Percentiles rank a stretch among this genome's conserved stretches.
These are phyloP conservation scores for Emydura subglobosa DNA, from an alignment of 2,113 vertebrate genomes.

Conservation along the genomic window DNA sequence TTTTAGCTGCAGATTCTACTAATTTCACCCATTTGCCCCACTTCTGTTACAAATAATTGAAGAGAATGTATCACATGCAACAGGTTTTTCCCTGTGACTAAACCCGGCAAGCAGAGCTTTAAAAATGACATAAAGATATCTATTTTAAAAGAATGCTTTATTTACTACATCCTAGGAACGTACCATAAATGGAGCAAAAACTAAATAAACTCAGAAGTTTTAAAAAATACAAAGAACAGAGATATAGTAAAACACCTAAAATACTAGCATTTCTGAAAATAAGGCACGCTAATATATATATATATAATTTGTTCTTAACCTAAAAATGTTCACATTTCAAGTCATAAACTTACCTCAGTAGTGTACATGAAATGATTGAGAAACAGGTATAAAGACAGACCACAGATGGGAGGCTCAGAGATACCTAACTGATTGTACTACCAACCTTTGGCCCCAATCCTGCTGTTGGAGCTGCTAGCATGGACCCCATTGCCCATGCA, in stretches of 20 bases:
- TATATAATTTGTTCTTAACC: conserved; percentile 85
- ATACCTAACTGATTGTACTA: not conserved
- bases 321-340: conserved; percentile 87
- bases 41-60: not conserved
- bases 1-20: not conserved
- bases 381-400: conserved; percentile 57
- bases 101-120: not conserved
- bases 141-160: conserved; percentile 84
- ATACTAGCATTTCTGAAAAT: conserved; percentile 78
- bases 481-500: not conserved
- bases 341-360: conserved; percentile 84
- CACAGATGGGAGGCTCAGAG: not conserved
- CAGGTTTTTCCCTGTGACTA: not conserved
- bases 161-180: conserved; percentile 81
- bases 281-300: conserved; percentile 71
- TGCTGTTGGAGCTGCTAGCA: not conserved
- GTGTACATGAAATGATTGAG: conserved; percentile 83
- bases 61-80: not conserved
- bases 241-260: conserved; percentile 78
- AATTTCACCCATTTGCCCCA: not conserved
- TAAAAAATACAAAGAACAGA: conserved; percentile 74
- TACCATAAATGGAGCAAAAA: conserved; percentile 78
- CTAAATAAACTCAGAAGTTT: conserved; percentile 77
- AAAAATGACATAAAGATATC: conserved; percentile 49
- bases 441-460: not conserved